These are phyloP conservation scores for Xanthorhoe spadicearia DNA, from an alignment of 2,888 invertebrate genomes.

Conservation along the genomic window DNA sequence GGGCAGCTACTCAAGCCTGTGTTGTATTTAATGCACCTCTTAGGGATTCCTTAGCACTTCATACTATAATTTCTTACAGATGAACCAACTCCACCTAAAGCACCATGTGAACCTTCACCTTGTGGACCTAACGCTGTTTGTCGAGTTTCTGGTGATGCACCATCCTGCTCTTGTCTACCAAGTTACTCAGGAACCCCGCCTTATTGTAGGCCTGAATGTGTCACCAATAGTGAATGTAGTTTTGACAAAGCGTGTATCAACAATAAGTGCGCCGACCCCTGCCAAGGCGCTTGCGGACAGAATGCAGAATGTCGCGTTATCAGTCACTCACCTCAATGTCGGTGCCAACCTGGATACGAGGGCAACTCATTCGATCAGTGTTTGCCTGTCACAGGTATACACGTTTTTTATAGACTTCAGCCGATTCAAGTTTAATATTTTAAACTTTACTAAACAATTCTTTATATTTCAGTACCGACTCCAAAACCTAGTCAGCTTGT, in stretches of 20 bases:
- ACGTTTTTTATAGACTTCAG: not conserved
- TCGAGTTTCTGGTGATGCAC: constrained; percentile 77
- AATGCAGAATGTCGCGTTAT: constrained; percentile 91
- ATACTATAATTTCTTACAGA: constrained; percentile 46
- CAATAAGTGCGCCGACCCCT: constrained; percentile 92
- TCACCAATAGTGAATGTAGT: constrained; percentile 91
- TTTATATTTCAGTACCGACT: constrained; percentile 48
- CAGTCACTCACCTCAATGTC: constrained; percentile 94
- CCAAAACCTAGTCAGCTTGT: constrained; percentile 54
- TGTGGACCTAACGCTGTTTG: constrained; percentile 93
- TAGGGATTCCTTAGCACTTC: not conserved
- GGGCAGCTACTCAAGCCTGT: no score
- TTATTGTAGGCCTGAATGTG: constrained; percentile 92
- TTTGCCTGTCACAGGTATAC: constrained; percentile 66
- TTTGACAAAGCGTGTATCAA: constrained; percentile 91
- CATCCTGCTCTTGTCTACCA: constrained; percentile 89
- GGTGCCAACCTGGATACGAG: constrained; percentile 88
- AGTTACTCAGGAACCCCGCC: constrained; percentile 90
- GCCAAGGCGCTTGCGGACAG: constrained; percentile 91
- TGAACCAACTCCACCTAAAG: constrained; percentile 59
- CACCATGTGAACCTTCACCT: constrained; percentile 89
- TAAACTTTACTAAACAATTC: not conserved
- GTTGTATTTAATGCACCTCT: no score
- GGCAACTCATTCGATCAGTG: constrained; percentile 93
- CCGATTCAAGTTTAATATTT: not conserved